Percentiles rank a stretch among this genome's conserved stretches.
phyloP scores from a whole-genome alignment of 2,797 vertebrate genomes.

The Pseudocheirus occidentalis region DNA sequence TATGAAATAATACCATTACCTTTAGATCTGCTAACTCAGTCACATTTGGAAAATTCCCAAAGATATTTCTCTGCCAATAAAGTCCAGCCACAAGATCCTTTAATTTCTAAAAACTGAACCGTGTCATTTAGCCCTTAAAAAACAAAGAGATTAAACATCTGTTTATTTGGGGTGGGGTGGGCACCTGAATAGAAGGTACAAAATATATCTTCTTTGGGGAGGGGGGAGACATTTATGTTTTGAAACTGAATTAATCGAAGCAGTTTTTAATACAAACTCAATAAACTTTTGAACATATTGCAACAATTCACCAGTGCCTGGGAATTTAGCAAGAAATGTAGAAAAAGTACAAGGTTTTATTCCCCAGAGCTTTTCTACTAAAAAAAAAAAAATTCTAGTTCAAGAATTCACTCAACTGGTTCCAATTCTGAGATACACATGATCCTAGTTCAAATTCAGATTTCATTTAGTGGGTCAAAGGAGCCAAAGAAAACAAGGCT shows the following conservation, averaged over 20 bases:
- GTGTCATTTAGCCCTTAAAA: neutral
- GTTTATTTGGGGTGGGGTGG: neutral
- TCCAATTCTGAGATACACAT: neutral
- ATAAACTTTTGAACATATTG: neutral
- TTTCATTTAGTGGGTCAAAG: constrained; percentile 23
- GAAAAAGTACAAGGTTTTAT: neutral
- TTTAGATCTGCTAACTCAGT: constrained; percentile 65
- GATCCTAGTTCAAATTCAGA: constrained; percentile 32
- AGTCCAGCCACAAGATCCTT: constrained; percentile 44
- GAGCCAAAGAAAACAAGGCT: constrained; percentile 7
- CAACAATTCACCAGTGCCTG: neutral
- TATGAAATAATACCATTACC: constrained; percentile 49
- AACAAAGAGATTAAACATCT: neutral
- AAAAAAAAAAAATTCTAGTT: constrained; percentile 46
- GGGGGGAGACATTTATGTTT: neutral
- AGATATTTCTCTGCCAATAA: constrained; percentile 33
- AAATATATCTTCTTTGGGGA: neutral
- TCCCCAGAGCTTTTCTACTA: neutral
- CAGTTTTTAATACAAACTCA: constrained; percentile 3
- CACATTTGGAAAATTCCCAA: constrained; percentile 61
- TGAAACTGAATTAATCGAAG: neutral
- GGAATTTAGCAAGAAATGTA: neutral
- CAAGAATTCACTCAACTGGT: neutral
- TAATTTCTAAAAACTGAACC: constrained; percentile 19
- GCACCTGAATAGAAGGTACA: neutral